Evolutionary conservation across 2,797 vertebrate genomes (phyloP).

Genomic region (Parambassis ranga): DNA sequence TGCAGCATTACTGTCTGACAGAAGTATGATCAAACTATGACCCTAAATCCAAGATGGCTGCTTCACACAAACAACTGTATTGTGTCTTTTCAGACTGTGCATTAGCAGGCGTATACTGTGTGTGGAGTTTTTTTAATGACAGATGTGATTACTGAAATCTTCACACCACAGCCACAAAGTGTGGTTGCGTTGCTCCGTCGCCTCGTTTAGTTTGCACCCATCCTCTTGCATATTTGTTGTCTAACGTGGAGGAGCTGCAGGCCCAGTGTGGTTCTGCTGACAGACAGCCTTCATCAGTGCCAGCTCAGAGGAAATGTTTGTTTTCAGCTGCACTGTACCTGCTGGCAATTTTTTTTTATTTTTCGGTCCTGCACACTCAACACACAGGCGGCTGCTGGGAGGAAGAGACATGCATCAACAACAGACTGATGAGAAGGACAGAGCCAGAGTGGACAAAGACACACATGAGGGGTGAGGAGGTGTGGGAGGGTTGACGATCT

Average conservation of each 20-base stretch:
- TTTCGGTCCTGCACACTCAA: constrained; percentile 47
- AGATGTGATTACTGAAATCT: not conserved
- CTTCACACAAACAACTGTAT: no score
- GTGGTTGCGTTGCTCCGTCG: not conserved
- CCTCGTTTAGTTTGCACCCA: not conserved
- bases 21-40: no score
- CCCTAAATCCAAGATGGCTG: no score
- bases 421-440: constrained; percentile 4
- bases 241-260: constrained; percentile 25
- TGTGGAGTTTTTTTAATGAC: no score
- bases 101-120: no score
- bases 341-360: constrained; percentile 18
- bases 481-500: constrained; percentile 26
- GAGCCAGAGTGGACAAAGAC: constrained; percentile 40
- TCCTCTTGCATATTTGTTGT: constrained; percentile 30
- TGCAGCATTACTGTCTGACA: no score
- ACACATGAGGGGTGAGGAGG: not conserved
- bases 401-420: not conserved
- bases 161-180: not conserved
- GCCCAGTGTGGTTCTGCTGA: constrained; percentile 26
- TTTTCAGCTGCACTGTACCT: constrained; percentile 15
- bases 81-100: no score
- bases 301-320: constrained; percentile 28
- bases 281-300: constrained; percentile 22
- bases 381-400: constrained; percentile 26